These are phyloP conservation scores for Tryphoninae sp. DNA, from an alignment of 2,888 invertebrate species.

Conservation along the genomic window DNA sequence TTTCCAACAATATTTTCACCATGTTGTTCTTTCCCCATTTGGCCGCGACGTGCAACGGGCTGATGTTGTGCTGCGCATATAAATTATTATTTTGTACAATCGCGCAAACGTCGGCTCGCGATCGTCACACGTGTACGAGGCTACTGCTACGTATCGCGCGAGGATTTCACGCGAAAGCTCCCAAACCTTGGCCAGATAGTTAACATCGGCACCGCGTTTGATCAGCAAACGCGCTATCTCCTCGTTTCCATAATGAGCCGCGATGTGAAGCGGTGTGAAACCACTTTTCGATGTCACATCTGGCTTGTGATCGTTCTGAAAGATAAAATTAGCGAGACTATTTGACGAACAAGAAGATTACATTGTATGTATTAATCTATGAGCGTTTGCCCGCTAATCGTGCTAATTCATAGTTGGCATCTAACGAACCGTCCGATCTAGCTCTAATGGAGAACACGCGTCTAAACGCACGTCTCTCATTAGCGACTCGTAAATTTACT, in stretches of 20 bases:
- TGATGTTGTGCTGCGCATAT: conserved; percentile 91
- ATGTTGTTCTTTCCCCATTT: conserved; percentile 99
- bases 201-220: conserved; percentile 96
- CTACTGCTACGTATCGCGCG: background rate
- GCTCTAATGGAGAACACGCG: background rate
- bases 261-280: conserved; percentile 99
- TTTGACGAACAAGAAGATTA: conserved; percentile 2
- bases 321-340: conserved; percentile 31
- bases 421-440: background rate
- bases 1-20: conserved; percentile 93
- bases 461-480: background rate
- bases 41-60: conserved; percentile 98
- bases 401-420: background rate
- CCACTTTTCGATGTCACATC: conserved; percentile 98
- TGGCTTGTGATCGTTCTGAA: conserved; percentile 95
- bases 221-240: conserved; percentile 95
- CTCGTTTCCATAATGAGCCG: conserved; percentile 98
- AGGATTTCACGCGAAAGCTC: background rate
- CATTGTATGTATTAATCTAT: conserved; percentile 10
- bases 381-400: background rate
- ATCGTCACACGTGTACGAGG: background rate
- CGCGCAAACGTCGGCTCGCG: too few species aligned
- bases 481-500: conserved; percentile 38
- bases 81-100: conserved; percentile 54
- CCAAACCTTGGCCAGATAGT: conserved; percentile 93